Conservation (phyloP, 2,113 vertebrate genomes). For the Symphodus melops region DNA sequence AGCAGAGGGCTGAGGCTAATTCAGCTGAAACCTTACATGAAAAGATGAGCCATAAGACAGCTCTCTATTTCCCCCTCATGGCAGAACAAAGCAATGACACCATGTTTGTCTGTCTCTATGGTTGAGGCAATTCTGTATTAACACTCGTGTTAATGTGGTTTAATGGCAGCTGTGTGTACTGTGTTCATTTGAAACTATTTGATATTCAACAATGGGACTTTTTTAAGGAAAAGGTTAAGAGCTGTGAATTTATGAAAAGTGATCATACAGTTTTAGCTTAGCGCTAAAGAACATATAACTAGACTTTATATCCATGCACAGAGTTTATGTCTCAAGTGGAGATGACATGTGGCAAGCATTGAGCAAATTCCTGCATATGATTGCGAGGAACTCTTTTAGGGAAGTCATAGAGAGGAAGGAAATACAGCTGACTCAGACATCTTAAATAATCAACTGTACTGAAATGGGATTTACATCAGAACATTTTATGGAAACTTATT, state of each 20-base stretch:
- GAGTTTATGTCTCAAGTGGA: background rate
- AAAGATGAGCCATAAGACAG: conserved; percentile 7
- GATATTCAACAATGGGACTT: background rate
- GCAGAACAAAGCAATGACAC: conserved; percentile 28
- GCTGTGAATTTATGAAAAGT: background rate
- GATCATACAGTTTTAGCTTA: background rate
- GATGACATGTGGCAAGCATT: background rate
- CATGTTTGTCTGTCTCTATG: background rate
- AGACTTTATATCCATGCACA: background rate
- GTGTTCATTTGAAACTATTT: background rate
- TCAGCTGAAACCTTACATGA: conserved; percentile 25
- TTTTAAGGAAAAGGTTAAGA: background rate
- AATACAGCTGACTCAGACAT: conserved; percentile 11
- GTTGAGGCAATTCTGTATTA: background rate
- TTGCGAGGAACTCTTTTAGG: conserved; percentile 2
- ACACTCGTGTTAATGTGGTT: background rate
- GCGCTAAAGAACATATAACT: too few species aligned
- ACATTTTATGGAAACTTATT: conserved; percentile 20
- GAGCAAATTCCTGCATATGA: background rate
- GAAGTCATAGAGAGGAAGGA: conserved; percentile 3
- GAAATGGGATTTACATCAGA: background rate
- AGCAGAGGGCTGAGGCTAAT: conserved; percentile 12
- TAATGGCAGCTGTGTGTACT: background rate
- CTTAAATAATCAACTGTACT: background rate
- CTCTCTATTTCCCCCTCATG: conserved; percentile 62